Conservation (phyloP, 2,113 vertebrate species). For the Poecile atricapillus region DNA sequence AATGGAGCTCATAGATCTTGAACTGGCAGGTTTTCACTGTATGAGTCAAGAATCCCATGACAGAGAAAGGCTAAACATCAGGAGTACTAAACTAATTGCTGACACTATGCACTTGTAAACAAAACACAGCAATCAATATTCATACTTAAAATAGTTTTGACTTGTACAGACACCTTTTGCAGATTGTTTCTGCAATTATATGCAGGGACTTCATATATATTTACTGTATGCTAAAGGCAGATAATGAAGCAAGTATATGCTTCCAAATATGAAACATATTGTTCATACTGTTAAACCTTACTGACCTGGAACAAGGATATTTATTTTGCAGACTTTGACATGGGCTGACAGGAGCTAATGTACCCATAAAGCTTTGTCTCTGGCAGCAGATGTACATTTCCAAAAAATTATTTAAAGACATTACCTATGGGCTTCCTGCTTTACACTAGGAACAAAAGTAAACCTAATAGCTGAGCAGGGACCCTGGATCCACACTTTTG, state of each 20-base stretch:
- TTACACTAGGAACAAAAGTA: not conserved
- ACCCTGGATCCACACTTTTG: not conserved
- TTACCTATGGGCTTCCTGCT: not conserved
- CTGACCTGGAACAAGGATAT: not conserved
- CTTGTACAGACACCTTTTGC: not conserved
- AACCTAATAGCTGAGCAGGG: not conserved
- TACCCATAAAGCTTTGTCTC: not conserved
- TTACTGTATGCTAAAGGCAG: not conserved
- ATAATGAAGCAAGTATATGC: not conserved
- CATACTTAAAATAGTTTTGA: not conserved
- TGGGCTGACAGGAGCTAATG: not conserved
- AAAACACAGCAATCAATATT: not conserved
- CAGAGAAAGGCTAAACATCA: conserved; percentile 26
- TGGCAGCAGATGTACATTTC: not conserved
- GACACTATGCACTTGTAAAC: conserved; percentile 40
- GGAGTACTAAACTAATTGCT: conserved; percentile 54
- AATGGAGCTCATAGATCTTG: not conserved
- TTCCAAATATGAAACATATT: not conserved
- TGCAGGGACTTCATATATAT: not conserved
- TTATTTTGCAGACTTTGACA: not conserved
- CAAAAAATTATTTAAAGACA: not conserved
- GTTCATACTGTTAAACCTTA: not conserved
- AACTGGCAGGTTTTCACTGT: conserved; percentile 27
- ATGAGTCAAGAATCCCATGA: conserved; percentile 37
- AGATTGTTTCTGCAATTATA: not conserved